Percentiles rank a stretch among this genome's conserved stretches.
These are phyloP conservation scores for Notodonta ziczac DNA, from an alignment of 2,888 invertebrate genomes.

Conservation along the genomic window DNA sequence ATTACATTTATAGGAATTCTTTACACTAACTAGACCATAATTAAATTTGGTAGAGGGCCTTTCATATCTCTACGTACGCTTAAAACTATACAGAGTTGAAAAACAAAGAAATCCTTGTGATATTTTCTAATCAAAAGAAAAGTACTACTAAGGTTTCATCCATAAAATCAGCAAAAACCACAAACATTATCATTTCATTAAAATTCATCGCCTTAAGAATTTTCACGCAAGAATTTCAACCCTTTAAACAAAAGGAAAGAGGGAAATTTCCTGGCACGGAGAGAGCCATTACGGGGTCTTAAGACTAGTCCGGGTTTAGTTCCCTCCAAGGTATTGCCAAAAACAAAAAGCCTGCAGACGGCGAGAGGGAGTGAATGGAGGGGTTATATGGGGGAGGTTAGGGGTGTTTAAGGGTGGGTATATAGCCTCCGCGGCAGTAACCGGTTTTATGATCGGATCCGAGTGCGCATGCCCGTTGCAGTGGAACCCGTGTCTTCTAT, in stretches of 20 bases:
- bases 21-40: too few relatives aligned
- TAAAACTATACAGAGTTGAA: too few relatives aligned
- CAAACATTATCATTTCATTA: constrained; percentile 50
- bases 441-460: constrained; percentile 80
- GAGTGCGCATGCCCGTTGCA: constrained; percentile 79
- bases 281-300: constrained; percentile 79
- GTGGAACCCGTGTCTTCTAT: constrained; percentile 59
- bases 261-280: constrained; percentile 69
- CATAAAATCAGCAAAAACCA: constrained; percentile 32
- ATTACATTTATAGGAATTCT: too few relatives aligned
- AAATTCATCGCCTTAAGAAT: constrained; percentile 41
- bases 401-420: constrained; percentile 43
- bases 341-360: constrained; percentile 80
- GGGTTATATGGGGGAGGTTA: constrained; percentile 23
- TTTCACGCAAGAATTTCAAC: constrained; percentile 39
- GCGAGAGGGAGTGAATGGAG: constrained; percentile 49
- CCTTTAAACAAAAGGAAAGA: constrained; percentile 58
- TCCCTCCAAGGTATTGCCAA: constrained; percentile 70
- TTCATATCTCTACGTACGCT: too few relatives aligned
- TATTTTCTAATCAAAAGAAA: constrained; percentile 25
- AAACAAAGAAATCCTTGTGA: constrained; percentile 7
- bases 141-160: constrained; percentile 28
- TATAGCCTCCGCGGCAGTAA: constrained; percentile 62
- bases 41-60: too few relatives aligned
- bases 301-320: constrained; percentile 72